A percentile compares a stretch with the other conserved stretches of the same genome.
Conservation (phyloP, 2,797 vertebrate species). For the Ara ararauna region DNA sequence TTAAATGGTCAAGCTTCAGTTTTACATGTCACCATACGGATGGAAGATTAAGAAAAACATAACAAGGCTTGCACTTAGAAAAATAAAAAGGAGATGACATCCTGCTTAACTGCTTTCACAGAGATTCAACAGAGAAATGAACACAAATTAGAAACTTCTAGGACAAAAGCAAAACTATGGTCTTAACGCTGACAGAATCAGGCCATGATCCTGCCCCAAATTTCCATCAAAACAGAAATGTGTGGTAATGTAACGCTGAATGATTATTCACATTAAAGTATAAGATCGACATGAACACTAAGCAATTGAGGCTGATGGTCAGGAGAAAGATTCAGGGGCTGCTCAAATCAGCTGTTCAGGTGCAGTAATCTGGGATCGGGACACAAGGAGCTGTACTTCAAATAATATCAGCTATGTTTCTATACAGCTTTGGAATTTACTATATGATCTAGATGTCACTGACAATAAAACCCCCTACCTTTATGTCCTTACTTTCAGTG, state of each 20-base stretch:
- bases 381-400: background rate
- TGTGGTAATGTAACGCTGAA: background rate
- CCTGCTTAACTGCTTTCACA: constrained; percentile 1
- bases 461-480: background rate
- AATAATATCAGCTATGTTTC: background rate
- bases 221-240: background rate
- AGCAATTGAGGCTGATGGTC: background rate
- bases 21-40: constrained; percentile 2
- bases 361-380: background rate
- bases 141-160: constrained; percentile 26
- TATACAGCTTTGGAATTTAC: background rate
- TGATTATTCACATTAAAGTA: background rate
- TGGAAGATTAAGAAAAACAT: constrained; percentile 21
- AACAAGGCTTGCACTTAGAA: background rate
- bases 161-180: constrained; percentile 14
- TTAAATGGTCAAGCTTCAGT: constrained; percentile 53
- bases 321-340: background rate
- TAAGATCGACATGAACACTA: background rate
- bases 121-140: background rate
- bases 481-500: background rate
- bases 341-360: background rate
- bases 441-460: background rate
- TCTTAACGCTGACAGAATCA: constrained; percentile 43
- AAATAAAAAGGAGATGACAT: constrained; percentile 58
- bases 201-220: background rate